Evolutionary conservation across 1,140 invertebrate species (phyloP).

Genomic region (Atta cephalotes): DNA sequence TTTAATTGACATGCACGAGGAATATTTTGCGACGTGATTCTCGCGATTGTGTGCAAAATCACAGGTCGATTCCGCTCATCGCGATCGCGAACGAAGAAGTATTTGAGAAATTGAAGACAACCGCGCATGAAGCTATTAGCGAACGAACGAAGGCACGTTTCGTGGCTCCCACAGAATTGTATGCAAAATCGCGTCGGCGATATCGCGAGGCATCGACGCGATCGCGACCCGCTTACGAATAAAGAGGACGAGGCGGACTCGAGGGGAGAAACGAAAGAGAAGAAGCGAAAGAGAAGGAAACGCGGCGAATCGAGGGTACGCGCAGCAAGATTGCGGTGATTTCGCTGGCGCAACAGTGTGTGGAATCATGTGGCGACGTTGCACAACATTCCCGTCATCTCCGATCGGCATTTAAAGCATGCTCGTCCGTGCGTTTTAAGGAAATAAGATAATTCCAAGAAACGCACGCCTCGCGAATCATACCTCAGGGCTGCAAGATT

Average conservation of each 20-base stretch:
- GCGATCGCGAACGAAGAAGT: background rate
- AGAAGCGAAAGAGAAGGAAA: constrained; percentile 15
- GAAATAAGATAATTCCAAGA: constrained; percentile 4
- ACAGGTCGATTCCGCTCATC: background rate
- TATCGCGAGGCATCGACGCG: constrained; percentile 50
- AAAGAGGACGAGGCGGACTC: constrained; percentile 51
- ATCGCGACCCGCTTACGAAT: constrained; percentile 59
- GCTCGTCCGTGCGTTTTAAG: background rate
- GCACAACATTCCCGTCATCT: constrained; percentile 49
- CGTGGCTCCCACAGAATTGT: constrained; percentile 24
- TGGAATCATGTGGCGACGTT: constrained; percentile 32
- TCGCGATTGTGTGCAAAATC: constrained; percentile 23
- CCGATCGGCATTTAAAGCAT: constrained; percentile 20
- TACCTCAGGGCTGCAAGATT: background rate
- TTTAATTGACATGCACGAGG: background rate
- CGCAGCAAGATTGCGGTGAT: constrained; percentile 30
- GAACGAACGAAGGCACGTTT: background rate
- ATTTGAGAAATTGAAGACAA: background rate
- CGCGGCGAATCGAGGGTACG: constrained; percentile 38
- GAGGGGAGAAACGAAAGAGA: constrained; percentile 30
- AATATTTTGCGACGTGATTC: background rate
- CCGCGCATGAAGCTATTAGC: background rate
- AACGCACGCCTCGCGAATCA: background rate
- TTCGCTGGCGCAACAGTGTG: constrained; percentile 49
- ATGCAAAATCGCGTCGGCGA: constrained; percentile 52